Conservation (phyloP, 2,888 invertebrate genomes). For the Oxycera nigricornis region DNA sequence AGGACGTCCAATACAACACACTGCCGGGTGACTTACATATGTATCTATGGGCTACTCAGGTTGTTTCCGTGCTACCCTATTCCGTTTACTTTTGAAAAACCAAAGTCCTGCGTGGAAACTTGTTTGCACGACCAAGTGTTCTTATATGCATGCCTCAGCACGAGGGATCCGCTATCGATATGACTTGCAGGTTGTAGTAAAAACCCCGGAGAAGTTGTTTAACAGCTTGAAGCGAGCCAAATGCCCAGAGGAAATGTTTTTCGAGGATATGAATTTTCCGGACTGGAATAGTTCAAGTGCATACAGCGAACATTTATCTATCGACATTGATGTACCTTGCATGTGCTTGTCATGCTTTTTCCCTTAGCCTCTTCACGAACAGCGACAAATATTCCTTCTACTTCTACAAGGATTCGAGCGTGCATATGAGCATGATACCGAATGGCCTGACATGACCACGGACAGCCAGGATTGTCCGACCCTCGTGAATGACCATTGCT, state of each 20-base stretch:
- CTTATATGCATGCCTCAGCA: not conserved
- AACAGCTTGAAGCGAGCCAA: constrained; percentile 38
- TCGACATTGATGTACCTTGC: constrained; percentile 8
- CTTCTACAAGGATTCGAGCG: not conserved
- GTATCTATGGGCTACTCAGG: too few relatives aligned
- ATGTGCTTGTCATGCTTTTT: not conserved
- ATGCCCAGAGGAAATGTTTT: constrained; percentile 43
- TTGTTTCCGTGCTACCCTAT: not conserved
- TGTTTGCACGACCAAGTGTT: constrained; percentile 14
- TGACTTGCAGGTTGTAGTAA: not conserved
- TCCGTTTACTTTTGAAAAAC: not conserved
- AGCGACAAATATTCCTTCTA: constrained; percentile 12
- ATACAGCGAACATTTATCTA: constrained; percentile 5
- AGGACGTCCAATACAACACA: too few relatives aligned
- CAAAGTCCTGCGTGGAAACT: not conserved
- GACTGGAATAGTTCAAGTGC: constrained; percentile 38
- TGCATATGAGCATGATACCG: not conserved
- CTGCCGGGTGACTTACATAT: too few relatives aligned
- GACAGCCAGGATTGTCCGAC: not conserved
- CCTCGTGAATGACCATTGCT: constrained; percentile 11
- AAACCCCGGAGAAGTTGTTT: constrained; percentile 40
- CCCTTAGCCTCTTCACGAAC: not conserved
- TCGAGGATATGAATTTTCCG: constrained; percentile 44
- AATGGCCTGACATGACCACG: not conserved
- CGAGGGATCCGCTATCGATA: not conserved